These are phyloP conservation scores for Drosophila nigromelanica DNA, from an alignment of 1,140 invertebrate species.

Conservation along the genomic window DNA sequence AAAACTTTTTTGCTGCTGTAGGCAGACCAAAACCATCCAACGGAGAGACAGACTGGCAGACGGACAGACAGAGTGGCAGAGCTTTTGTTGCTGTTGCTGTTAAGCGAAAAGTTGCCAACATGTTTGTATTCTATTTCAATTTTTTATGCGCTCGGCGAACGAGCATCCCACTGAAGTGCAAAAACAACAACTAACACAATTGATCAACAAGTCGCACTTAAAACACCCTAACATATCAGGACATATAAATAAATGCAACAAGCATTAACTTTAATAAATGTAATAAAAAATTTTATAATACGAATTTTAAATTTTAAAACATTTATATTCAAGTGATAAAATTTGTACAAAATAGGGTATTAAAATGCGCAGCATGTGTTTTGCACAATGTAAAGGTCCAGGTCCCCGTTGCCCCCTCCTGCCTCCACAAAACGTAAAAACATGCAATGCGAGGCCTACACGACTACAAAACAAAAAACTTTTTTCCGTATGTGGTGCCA, in stretches of 20 bases:
- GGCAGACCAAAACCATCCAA: conserved; percentile 49
- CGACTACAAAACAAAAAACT: conserved; percentile 16
- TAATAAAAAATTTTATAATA: no score
- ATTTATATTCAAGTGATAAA: no score
- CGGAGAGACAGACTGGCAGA: conserved; percentile 29
- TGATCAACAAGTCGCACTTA: conserved; percentile 17
- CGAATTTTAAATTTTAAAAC: no score
- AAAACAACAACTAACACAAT: conserved; percentile 19
- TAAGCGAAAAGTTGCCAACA: conserved; percentile 68
- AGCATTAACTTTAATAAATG: no score
- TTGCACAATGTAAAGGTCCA: conserved; percentile 14
- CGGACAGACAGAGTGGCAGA: conserved; percentile 21
- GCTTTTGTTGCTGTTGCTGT: conserved; percentile 27
- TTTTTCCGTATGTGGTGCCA: conserved; percentile 36
- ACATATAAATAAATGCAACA: no score
- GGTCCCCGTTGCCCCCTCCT: neutral
- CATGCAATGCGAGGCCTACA: conserved; percentile 32
- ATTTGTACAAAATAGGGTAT: conserved; percentile 20
- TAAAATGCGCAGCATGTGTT: conserved; percentile 40
- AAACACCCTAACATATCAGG: conserved; percentile 11
- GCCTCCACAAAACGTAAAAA: conserved; percentile 13
- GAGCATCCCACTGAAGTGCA: conserved; percentile 43
- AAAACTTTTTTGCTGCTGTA: conserved; percentile 71
- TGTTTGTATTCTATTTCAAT: conserved; percentile 79
- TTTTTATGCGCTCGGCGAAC: conserved; percentile 58